Base-by-base conservation (phyloP, 92 coral and sea anemone genomes). In the Bergia puertoricense region DNA sequence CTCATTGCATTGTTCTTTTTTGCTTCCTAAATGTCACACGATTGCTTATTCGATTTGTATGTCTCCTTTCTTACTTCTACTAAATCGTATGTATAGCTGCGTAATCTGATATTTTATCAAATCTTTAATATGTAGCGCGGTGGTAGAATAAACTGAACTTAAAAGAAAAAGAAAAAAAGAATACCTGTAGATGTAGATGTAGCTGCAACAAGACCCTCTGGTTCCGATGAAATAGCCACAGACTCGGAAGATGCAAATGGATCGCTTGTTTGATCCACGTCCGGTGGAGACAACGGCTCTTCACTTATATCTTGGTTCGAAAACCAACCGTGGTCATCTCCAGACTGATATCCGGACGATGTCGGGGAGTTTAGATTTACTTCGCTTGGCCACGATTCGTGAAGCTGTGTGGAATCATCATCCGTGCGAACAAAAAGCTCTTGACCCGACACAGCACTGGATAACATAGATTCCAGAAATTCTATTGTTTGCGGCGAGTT, bases 331-430 rank as follows among this genome's bases (percentile, higher is more conserved):
- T 67, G 54, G 39, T 84, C 87, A 84, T 84, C 87, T 46, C 87
- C 87, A 0, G 87, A 84, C 7, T 71, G 79, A 45, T 84, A 84
- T 2, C 87, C 87, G 2, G 87, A 84, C 68, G 87, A 84, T 30
- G 79, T 38, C 10, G 87, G 87, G 4, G 87, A 84, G 18, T 48
- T 45, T 2, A 84, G 46, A 71, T 6, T 71, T 71, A 1, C 30
- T 4, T 84, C 87, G 46, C 16, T 23, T 48, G 68, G 11, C 66
- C 22, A 50, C 30, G 79, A 15, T 69, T 51, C 45, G 23, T 10
- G 36, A 66, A 10, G 50, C 40, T 50, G 1, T 11, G 85, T 30
- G 4, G 59, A n/a, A 82, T 67, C 66, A 46, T 43, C 39, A 45
- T 46, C 48, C 38, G 87, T 84, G 43, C 10, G 13, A 37, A 43